Evolutionary conservation across 37 sponge, comb jelly and placozoan genomes (phyloP).

Genomic region (Theonella swinhoei): DNA sequence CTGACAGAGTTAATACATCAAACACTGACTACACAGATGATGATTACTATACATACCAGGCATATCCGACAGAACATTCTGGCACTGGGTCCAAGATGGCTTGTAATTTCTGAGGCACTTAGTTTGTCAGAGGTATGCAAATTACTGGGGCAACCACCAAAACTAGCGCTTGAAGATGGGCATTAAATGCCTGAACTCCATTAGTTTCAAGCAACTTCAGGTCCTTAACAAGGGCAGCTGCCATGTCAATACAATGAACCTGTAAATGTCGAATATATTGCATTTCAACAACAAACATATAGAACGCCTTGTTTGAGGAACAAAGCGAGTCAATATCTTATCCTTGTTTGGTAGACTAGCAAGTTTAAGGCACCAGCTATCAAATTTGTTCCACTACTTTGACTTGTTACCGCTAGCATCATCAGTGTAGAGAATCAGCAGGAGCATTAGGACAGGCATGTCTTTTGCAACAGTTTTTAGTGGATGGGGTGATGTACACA

Average conservation of each 20-base stretch:
- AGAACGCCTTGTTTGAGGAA: no score
- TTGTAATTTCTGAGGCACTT: slow-evolving; percentile 27
- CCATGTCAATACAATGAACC: slow-evolving; percentile 10
- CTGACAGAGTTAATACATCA: no score
- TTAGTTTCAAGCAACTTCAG: slow-evolving; percentile 10
- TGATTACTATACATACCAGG: slow-evolving; percentile 18
- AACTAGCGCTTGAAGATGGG: slow-evolving; percentile 21
- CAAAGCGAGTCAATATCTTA: no score
- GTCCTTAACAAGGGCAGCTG: slow-evolving; percentile 15
- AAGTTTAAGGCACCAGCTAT: slow-evolving; percentile 18
- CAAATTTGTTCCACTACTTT: slow-evolving; percentile 42
- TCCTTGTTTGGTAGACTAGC: slow-evolving; percentile 16
- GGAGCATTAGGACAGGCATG: slow-evolving; percentile 5
- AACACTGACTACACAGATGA: no score
- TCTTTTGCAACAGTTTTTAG: neutral
- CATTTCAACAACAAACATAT: no score
- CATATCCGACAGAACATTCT: slow-evolving; percentile 21
- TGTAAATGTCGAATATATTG: no score
- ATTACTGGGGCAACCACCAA: slow-evolving; percentile 35
- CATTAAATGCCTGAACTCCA: slow-evolving; percentile 36
- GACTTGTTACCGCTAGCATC: slow-evolving; percentile 29
- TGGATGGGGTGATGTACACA: no score
- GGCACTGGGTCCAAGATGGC: slow-evolving; percentile 18
- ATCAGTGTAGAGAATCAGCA: slow-evolving; percentile 16
- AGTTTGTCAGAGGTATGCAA: slow-evolving; percentile 20